A percentile compares a stretch with the other conserved stretches of the same genome.
These are phyloP conservation scores for Pyrrhia umbra DNA, from an alignment of 2,888 invertebrate genomes.

Conservation along the genomic window DNA sequence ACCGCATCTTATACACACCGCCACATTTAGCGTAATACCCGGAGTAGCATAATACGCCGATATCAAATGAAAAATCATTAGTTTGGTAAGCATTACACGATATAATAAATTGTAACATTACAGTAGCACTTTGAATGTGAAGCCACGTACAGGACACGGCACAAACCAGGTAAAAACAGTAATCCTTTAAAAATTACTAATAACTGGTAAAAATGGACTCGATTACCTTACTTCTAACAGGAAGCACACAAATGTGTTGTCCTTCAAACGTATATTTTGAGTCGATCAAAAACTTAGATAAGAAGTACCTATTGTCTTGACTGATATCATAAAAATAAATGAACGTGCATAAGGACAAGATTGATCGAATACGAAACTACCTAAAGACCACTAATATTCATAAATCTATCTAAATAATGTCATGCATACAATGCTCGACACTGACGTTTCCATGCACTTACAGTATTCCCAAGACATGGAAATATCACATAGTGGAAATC, in stretches of 20 bases:
- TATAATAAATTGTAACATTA: constrained; percentile 24
- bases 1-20: constrained; percentile 62
- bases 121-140: constrained; percentile 16
- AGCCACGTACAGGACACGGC: not conserved
- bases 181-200: not conserved
- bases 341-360: too few relatives aligned
- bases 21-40: constrained; percentile 61
- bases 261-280: too few relatives aligned
- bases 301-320: too few relatives aligned
- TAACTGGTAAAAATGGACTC: not conserved
- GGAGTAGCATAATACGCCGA: constrained; percentile 52
- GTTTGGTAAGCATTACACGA: constrained; percentile 58
- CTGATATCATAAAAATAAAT: too few relatives aligned
- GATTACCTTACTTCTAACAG: too few relatives aligned
- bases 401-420: too few relatives aligned
- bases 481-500: constrained; percentile 3
- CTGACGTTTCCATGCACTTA: not conserved
- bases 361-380: too few relatives aligned
- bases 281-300: too few relatives aligned
- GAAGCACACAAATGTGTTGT: too few relatives aligned
- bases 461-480: not conserved
- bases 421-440: too few relatives aligned
- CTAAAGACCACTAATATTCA: too few relatives aligned
- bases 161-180: not conserved
- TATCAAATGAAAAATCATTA: constrained; percentile 62